A percentile compares a stretch with the other conserved stretches of the same genome.
These are phyloP conservation scores for Cantharis rustica DNA, from an alignment of 2,888 invertebrate genomes.

Conservation along the genomic window DNA sequence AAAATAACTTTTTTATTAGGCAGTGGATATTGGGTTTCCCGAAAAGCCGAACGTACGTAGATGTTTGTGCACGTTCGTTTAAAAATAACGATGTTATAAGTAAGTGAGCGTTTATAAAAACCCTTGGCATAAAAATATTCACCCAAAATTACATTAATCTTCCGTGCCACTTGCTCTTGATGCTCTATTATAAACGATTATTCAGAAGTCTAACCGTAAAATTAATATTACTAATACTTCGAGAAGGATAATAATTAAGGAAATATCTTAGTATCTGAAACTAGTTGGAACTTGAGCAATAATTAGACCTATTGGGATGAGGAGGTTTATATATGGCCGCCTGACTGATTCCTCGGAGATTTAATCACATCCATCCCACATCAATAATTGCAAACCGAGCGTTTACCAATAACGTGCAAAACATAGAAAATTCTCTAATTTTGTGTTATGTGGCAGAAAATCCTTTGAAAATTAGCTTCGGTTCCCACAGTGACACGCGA, in stretches of 20 bases:
- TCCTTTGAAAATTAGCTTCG: conserved; percentile 7
- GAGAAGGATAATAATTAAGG: neutral
- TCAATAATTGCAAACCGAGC: conserved; percentile 13
- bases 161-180: neutral
- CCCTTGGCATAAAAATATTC: neutral
- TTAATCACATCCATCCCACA: conserved; percentile 18
- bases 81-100: neutral
- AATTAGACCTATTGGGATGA: conserved; percentile 13
- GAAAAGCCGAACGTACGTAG: neutral
- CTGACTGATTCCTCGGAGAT: conserved; percentile 26
- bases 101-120: neutral
- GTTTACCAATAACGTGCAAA: conserved; percentile 20
- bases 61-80: neutral
- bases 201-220: neutral
- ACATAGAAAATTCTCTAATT: conserved; percentile 16
- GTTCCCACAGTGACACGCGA: conserved; percentile 32
- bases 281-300: neutral
- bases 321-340: conserved; percentile 27
- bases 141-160: neutral
- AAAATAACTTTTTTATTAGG: neutral
- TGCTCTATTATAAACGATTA: neutral
- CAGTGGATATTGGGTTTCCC: neutral
- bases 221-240: neutral
- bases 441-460: conserved; percentile 8
- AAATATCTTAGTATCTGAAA: neutral